A percentile compares a stretch with the other conserved stretches of the same genome.
Conservation (phyloP, 2,888 invertebrate species). For the Myathropa florea region DNA sequence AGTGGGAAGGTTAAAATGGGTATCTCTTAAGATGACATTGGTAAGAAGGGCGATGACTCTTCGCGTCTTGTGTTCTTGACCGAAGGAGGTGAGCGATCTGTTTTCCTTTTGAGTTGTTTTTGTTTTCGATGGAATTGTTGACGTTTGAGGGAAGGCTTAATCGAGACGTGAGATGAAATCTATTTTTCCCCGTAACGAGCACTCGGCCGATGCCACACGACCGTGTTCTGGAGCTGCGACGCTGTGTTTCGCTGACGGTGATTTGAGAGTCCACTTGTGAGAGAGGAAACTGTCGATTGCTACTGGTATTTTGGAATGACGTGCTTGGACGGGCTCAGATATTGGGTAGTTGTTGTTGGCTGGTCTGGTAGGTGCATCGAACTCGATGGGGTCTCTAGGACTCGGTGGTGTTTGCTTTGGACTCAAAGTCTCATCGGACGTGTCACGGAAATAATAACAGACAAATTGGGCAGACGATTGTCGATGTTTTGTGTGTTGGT, state of each 20-base stretch:
- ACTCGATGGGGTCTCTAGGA: background rate
- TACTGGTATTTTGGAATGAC: background rate
- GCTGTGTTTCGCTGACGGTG: background rate
- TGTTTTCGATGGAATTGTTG: constrained; percentile 25
- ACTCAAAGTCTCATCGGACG: background rate
- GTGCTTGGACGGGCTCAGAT: background rate
- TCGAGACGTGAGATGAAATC: background rate
- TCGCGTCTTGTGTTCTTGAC: constrained; percentile 38
- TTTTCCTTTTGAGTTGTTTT: background rate
- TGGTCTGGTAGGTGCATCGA: background rate
- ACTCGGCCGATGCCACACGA: no score
- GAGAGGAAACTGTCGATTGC: background rate
- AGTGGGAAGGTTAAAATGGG: constrained; percentile 64
- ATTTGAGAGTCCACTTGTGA: background rate
- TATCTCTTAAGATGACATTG: constrained; percentile 67
- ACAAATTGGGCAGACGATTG: background rate
- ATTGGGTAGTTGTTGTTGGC: background rate
- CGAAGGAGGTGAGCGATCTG: constrained; percentile 6
- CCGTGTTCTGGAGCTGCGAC: no score
- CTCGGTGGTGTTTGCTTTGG: background rate
- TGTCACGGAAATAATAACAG: background rate
- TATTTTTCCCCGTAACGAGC: background rate
- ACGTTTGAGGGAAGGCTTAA: constrained; percentile 14
- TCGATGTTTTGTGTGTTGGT: no score
- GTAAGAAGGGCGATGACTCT: constrained; percentile 67